phyloP scores from a whole-genome alignment of 2,113 vertebrate species.

The Pantherophis guttatus region DNA sequence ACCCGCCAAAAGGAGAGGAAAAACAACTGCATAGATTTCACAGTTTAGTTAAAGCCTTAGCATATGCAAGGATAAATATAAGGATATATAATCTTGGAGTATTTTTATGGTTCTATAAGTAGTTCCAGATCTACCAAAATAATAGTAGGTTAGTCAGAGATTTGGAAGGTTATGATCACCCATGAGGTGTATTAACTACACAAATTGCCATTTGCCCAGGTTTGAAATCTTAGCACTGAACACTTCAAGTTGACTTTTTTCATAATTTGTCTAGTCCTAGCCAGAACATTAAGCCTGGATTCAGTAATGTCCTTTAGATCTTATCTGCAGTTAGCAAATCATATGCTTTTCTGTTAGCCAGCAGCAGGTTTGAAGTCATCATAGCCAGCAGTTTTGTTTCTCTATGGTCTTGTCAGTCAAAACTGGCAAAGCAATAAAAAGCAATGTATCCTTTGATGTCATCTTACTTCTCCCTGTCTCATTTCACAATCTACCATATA shows the following conservation, averaged over 20 bases:
- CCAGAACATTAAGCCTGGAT: neutral
- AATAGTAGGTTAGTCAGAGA: neutral
- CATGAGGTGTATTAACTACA: neutral
- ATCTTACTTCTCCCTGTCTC: neutral
- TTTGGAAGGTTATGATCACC: neutral
- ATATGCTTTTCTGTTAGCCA: neutral
- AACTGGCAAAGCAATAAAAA: constrained; percentile 6
- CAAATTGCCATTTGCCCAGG: neutral
- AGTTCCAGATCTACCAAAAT: neutral
- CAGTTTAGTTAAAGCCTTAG: neutral
- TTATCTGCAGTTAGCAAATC: neutral
- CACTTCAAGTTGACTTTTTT: neutral
- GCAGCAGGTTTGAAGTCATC: neutral
- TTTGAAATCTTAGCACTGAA: neutral
- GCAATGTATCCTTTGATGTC: neutral
- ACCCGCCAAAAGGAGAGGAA: neutral
- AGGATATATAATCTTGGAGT: neutral
- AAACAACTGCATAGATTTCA: neutral
- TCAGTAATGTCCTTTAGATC: neutral
- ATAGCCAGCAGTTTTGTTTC: neutral
- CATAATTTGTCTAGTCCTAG: neutral
- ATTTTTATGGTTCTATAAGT: neutral
- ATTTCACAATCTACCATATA: neutral
- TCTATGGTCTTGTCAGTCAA: constrained; percentile 1
- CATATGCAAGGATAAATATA: neutral